Conservation (phyloP, 2,888 invertebrate species). For the Calameuta idolon region DNA sequence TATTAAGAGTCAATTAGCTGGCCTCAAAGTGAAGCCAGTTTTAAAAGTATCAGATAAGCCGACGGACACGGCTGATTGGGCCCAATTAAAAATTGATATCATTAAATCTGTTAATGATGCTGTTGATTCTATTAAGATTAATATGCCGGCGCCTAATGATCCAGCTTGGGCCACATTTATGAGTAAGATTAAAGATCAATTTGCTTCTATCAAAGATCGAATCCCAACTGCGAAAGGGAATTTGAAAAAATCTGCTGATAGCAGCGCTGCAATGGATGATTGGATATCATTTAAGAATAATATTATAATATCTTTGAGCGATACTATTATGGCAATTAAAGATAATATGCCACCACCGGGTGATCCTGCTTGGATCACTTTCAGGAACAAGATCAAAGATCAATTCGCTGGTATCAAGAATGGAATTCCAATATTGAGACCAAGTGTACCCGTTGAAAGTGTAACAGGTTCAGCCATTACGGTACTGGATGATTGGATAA, state of each 20-base stretch:
- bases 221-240: not conserved
- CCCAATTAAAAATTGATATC: conserved; percentile 27
- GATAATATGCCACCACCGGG: conserved; percentile 30
- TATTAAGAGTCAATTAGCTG: conserved; percentile 24
- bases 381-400: conserved; percentile 30
- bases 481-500: conserved; percentile 24
- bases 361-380: conserved; percentile 33
- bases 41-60: not conserved
- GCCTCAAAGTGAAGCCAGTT: conserved; percentile 10
- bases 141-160: conserved; percentile 32
- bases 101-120: conserved; percentile 31
- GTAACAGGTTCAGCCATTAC: not conserved
- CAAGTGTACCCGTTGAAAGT: not conserved
- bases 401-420: conserved; percentile 22
- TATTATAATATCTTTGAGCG: conserved; percentile 24
- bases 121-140: conserved; percentile 26
- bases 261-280: conserved; percentile 8
- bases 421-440: conserved; percentile 7
- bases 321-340: conserved; percentile 23
- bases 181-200: conserved; percentile 23
- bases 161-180: conserved; percentile 22
- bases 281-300: conserved; percentile 33
- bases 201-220: conserved; percentile 12
- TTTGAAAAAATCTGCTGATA: conserved; percentile 1
- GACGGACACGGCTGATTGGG: not conserved